Base-by-base conservation (phyloP, 1,140 invertebrate species). In the Drosophila insularis region DNA sequence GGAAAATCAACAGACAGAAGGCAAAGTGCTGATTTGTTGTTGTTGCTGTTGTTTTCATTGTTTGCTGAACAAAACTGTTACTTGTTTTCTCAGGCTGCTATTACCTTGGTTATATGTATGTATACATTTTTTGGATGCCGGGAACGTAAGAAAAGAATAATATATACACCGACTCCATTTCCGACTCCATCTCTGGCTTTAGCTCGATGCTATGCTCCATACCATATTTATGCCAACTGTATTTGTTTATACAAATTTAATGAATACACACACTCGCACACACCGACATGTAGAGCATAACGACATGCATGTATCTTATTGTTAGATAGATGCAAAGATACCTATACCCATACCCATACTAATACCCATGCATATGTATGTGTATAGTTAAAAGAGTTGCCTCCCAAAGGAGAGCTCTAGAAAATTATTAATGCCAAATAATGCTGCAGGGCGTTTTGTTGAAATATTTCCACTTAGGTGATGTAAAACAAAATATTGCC, bases 191-290 rank as follows among this genome's bases (percentile, higher is more conserved):
- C 6, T 32, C 32, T 11, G 10, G 10, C 8, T 10, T 35, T 8
- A 63, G 62, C 74, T 59, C 70, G 65, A 70, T 78, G 17, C 43
- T 19, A 46, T 46, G n/a, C 32, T 43, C n/a, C 17, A 71, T 71
- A 68, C 64, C 70, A 66, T 77, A 85, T 89, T 74, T 80, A 81
- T 89, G 81, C 81, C 63, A 73, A 73, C 73, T 69, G 78, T 86
- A 81, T 89, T 89, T 90, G 86, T 90, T 89, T 89, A 81, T 89
- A 89, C 86, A 89, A 89, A 89, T 86, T 89, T 89, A 89, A 89
- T 85, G 86, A 89, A 85, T 89, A 90, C 70, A 89, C 79, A 85
- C 62, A 64, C 63, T 11, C 8, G 21, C 17, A 46, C 43, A 46
- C 43, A 46, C 66, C 37, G 6, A 35, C 17, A 31, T 11, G 32